These are phyloP conservation scores for Microcebus ravelobensis DNA, from an alignment of 2,113 vertebrate genomes.

Conservation along the genomic window DNA sequence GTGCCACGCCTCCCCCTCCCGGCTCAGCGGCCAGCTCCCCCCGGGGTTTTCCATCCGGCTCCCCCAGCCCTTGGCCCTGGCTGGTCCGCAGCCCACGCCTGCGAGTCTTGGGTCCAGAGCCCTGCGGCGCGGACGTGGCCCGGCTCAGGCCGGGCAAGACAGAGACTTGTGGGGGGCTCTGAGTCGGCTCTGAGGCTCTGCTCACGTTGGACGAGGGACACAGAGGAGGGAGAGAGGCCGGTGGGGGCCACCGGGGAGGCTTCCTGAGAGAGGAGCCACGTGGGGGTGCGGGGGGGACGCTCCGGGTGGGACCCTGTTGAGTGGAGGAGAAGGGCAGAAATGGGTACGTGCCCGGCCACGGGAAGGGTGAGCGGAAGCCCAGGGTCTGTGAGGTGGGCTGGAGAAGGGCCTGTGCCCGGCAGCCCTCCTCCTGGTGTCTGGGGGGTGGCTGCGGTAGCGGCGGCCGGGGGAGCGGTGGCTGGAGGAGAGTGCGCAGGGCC, in stretches of 20 bases:
- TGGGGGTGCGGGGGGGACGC: accelerated
- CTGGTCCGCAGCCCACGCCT: accelerated
- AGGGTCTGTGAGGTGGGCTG: not conserved
- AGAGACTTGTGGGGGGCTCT: not conserved
- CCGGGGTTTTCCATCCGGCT: not conserved
- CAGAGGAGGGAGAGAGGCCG: not conserved
- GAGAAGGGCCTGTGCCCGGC: not conserved
- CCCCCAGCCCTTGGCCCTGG: not conserved
- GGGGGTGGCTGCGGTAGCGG: not conserved
- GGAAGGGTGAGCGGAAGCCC: not conserved
- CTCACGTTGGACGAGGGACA: not conserved
- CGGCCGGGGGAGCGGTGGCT: accelerated
- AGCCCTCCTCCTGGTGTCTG: not conserved
- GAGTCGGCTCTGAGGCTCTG: not conserved
- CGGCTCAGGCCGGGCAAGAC: not conserved
- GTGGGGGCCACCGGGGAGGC: not conserved
- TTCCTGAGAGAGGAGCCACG: not conserved
- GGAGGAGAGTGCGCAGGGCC: not conserved
- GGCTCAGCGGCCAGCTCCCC: not conserved
- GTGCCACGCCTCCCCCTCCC: accelerated
- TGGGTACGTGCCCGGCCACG: not conserved
- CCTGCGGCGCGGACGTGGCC: too few relatives aligned
- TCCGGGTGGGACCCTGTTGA: not conserved
- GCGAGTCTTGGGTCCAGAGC: not conserved
- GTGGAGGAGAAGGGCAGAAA: not conserved